A percentile compares a stretch with the other conserved stretches of the same genome.
These are phyloP conservation scores for Lasioglossum figueresi DNA, from an alignment of 2,888 invertebrate species.

Conservation along the genomic window DNA sequence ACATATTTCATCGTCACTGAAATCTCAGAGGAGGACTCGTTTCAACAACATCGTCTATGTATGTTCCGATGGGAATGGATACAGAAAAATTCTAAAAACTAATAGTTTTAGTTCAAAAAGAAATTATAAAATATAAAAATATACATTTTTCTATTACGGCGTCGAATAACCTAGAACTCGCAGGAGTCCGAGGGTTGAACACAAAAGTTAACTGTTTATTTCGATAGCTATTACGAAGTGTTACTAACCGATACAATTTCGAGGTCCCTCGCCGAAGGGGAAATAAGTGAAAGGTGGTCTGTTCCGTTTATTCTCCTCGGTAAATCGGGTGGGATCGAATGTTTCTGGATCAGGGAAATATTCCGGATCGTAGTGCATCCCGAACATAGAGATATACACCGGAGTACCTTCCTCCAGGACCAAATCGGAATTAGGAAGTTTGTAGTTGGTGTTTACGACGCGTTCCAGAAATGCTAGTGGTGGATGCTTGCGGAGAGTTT, in stretches of 20 bases:
- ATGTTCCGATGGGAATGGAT: too few relatives aligned
- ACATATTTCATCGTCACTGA: too few relatives aligned
- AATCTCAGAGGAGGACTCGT: too few relatives aligned
- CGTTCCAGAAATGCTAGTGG: slow-evolving; percentile 77
- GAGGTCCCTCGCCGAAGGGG: slow-evolving; percentile 82
- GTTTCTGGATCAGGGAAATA: slow-evolving; percentile 81
- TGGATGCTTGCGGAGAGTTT: slow-evolving; percentile 83
- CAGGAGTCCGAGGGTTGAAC: too few relatives aligned
- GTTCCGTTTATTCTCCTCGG: slow-evolving; percentile 76
- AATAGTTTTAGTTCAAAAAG: too few relatives aligned
- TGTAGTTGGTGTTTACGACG: slow-evolving; percentile 69
- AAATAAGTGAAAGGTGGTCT: slow-evolving; percentile 74
- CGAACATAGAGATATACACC: slow-evolving; percentile 78
- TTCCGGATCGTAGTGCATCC: slow-evolving; percentile 81
- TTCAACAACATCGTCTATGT: too few relatives aligned
- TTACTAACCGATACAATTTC: slow-evolving; percentile 77
- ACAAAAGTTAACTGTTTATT: too few relatives aligned
- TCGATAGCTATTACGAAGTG: background rate
- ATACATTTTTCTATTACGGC: too few relatives aligned
- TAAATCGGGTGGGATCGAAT: slow-evolving; percentile 83
- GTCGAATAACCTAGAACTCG: too few relatives aligned
- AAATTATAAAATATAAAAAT: too few relatives aligned
- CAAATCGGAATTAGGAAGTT: slow-evolving; percentile 73
- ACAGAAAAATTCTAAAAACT: too few relatives aligned
- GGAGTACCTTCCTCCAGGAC: slow-evolving; percentile 78